Conservation (phyloP, 2,113 vertebrate genomes). For the Indicator maculatus region DNA sequence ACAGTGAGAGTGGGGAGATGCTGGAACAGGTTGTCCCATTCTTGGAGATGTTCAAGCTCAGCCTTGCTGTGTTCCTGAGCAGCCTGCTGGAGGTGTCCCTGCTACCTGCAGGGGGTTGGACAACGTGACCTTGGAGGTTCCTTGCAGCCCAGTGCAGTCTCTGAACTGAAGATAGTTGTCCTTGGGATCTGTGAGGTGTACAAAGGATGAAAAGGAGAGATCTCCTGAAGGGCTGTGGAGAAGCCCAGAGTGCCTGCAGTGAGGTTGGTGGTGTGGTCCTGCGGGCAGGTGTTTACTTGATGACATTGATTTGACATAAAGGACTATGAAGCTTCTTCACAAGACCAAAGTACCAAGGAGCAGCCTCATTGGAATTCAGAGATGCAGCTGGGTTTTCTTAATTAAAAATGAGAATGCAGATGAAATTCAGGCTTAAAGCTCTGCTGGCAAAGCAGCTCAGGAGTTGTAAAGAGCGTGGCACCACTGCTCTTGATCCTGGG, state of each 20-base stretch:
- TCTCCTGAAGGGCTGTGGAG: neutral
- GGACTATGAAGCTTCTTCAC: neutral
- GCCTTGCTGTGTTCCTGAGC: too few relatives aligned
- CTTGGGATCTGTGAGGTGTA: neutral
- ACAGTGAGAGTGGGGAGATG: too few relatives aligned
- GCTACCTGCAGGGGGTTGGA: too few relatives aligned
- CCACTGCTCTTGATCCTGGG: too few relatives aligned
- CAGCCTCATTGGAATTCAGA: neutral
- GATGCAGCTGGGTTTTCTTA: neutral
- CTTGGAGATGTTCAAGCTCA: too few relatives aligned
- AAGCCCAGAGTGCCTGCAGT: neutral
- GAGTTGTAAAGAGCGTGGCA: too few relatives aligned
- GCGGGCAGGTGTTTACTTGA: neutral
- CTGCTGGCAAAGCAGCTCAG: neutral
- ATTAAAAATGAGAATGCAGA: neutral
- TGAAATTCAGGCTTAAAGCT: neutral
- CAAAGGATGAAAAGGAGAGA: neutral
- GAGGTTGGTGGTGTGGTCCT: neutral
- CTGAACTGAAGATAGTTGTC: neutral
- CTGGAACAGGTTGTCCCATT: too few relatives aligned
- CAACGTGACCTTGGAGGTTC: too few relatives aligned
- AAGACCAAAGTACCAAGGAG: neutral
- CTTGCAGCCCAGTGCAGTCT: too few relatives aligned
- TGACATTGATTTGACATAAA: neutral
- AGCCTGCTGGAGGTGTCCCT: too few relatives aligned